A percentile compares a stretch with the other conserved stretches of the same genome.
Evolutionary conservation across 2,888 invertebrate genomes (phyloP).

Genomic region (Agrenia bidenticulata): DNA sequence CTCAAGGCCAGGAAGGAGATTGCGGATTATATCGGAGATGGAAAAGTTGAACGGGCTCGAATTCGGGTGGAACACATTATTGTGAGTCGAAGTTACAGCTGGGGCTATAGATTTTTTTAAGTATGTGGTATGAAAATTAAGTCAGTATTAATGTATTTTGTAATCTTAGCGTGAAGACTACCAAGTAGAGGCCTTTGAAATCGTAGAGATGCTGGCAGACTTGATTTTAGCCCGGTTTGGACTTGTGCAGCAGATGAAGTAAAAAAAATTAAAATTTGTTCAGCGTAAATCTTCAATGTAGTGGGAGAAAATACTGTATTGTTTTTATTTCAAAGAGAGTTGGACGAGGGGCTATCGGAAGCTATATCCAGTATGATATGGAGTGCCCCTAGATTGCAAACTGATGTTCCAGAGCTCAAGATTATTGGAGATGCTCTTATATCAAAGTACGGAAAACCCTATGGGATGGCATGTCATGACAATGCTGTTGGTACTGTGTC

Average conservation of each 20-base stretch:
- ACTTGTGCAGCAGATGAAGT: constrained; percentile 94
- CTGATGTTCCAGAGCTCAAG: constrained; percentile 74
- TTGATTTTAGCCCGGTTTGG: constrained; percentile 93
- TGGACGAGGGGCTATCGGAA: constrained; percentile 94
- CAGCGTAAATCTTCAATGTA: too few relatives aligned
- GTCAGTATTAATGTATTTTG: neutral
- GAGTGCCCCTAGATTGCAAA: constrained; percentile 88
- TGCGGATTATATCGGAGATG: constrained; percentile 86
- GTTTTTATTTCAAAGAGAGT: constrained; percentile 58
- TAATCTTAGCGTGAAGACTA: constrained; percentile 88
- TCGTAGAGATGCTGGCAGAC: constrained; percentile 99
- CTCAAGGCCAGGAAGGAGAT: constrained; percentile 96
- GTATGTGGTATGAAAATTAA: constrained; percentile 1
- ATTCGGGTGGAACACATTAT: constrained; percentile 99
- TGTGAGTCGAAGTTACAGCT: constrained; percentile 28
- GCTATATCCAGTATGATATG: constrained; percentile 95
- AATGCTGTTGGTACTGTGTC: constrained; percentile 78
- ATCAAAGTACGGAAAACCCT: constrained; percentile 90
- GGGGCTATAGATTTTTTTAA: neutral
- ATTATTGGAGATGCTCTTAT: constrained; percentile 84
- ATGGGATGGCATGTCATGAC: constrained; percentile 77
- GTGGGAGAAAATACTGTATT: too few relatives aligned
- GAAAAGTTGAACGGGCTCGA: constrained; percentile 84
- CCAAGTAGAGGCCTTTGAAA: constrained; percentile 97
- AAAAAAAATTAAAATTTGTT: constrained; percentile 2